Base-by-base conservation (phyloP, 2,797 vertebrate genomes). In the Antennarius maculatus region DNA sequence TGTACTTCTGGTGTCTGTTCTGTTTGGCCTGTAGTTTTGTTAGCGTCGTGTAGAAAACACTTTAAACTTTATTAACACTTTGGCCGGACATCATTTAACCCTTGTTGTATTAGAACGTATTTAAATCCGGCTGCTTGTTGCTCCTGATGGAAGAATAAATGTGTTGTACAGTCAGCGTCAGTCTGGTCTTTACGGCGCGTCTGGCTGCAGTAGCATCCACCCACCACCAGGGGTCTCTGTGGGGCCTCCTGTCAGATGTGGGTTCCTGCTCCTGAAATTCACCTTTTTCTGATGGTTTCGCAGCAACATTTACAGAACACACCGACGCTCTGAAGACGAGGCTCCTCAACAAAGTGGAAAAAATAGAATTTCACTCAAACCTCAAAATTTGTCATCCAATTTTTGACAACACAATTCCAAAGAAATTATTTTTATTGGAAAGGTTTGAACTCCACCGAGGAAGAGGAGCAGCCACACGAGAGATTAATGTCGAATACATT, bases 71-170 rank as follows among this genome's bases (percentile, higher is more conserved):
- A 83, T 93, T 91, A 91, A 91, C 81, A 83, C 69, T 75, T 90
- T 92, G 87, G 90, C 91, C 88, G 90, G 81, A 86, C 82, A 91
- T 85, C 91, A 81, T 92, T 43, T 90, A 89, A 93, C 83, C 90
- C 89, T 88, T 90, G 90, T 90, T 94, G 92, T 94, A 92, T 86
- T 92, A 92, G 92, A 69, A 89, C 84, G 85, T 92, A 92, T 93
- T 93, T 91, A 88, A 90, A 93, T 92, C 86, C 82, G 86, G 90
- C 89, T 89, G 70, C 93, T 88, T 93, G 92, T 84, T 85, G 90
- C 93, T 95, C 93, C 80, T 92, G 57, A 78, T 81, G 31, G 71
- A 79, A 13, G 68, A 96, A 95, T 96, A 96, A 97, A 96, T 83
- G 73, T 93, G 93, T 92, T 94, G 91, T 95, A 93, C 90, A 94